Evolutionary conservation across 2,113 vertebrate genomes (phyloP).

Genomic region (Aegotheles bennettii): DNA sequence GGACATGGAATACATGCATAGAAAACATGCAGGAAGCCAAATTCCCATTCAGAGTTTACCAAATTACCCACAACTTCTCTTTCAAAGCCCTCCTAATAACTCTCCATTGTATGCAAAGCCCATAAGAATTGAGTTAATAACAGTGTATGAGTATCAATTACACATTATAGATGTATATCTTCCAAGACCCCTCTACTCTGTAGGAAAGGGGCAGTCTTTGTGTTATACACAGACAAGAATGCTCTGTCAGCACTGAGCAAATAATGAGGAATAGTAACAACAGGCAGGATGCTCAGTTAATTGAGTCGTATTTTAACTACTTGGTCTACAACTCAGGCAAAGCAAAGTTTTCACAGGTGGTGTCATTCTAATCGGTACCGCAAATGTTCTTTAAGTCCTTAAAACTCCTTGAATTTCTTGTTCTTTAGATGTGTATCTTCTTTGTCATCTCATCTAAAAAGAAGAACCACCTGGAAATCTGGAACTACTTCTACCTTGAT

Average conservation of each 20-base stretch:
- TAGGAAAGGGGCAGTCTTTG: neutral
- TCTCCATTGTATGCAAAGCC: neutral
- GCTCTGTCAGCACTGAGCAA: neutral
- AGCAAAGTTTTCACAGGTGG: neutral
- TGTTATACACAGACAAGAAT: neutral
- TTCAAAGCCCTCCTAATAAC: constrained; percentile 8
- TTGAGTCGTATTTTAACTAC: neutral
- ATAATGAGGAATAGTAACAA: neutral
- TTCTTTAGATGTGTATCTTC: neutral
- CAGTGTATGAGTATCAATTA: neutral
- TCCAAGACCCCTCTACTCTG: neutral
- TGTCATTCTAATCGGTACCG: neutral
- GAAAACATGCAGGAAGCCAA: constrained; percentile 18
- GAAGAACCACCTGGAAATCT: neutral
- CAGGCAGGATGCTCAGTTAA: neutral
- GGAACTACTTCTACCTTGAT: neutral
- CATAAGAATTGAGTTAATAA: constrained; percentile 1
- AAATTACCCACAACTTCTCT: neutral
- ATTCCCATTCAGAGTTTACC: neutral
- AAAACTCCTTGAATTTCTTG: neutral
- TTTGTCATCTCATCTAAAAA: neutral
- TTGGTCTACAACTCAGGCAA: neutral
- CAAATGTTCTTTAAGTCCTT: neutral
- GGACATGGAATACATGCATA: neutral
- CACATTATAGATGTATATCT: neutral